phyloP scores from a whole-genome alignment of 2,113 vertebrate species.

The human (Homo sapiens) region GRCh38 chr7:8667001-8667500 shows the following conservation, averaged over 20 bases:
- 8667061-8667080: not conserved
- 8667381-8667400: not conserved
- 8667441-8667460: not conserved
- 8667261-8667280: not conserved
- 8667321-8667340: not conserved
- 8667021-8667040: not conserved
- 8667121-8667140: not conserved
- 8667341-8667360: not conserved
- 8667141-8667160: not conserved
- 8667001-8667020: not conserved
- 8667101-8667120: not conserved
- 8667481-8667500: not conserved
- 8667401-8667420: not conserved
- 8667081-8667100: not conserved
- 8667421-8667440: not conserved
- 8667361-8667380: not conserved
- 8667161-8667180: not conserved
- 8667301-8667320: not conserved
- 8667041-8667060: not conserved
- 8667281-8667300: not conserved
- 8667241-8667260: not conserved
- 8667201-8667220: not conserved
- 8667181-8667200: not conserved
- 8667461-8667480: not conserved
- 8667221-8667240: not conserved